Evolutionary conservation across 2,888 invertebrate species (phyloP), one percentile per base, ranked within the genome.

Genomic region (Axea sp.): DNA sequence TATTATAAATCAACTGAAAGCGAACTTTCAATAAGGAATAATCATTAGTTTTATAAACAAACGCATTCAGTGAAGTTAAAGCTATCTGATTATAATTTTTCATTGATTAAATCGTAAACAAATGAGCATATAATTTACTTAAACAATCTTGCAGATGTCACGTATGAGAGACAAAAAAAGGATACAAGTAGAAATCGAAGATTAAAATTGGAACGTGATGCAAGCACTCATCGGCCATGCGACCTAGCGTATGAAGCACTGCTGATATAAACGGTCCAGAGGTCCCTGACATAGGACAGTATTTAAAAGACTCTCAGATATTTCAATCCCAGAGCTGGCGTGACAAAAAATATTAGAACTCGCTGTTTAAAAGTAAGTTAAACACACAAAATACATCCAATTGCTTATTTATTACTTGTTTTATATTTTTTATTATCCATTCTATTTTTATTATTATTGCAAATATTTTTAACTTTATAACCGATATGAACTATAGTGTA

Each of bases 151-250:
- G 30, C 30, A 51, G 62, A 64, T 62, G 53, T 28, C 14, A 55
- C 26, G 11, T 31, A 39, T 12, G 26, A 33, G 14, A 43, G 26
- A 49, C 67, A 60, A 67, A 67, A 68, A 51, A 45, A 49, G 68
- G 64, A 39, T 68, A 59, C 33, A 49, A 49, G 60, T 43, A 64
- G 51, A 68, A 68, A 59, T 59, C 67, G 49, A 57, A 67, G 57
- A 73, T 73, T 67, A 60, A 73, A 73, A 73, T 53, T 73, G 55
- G 55, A 73, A 49, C 55, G 55, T 60, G 67, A 55, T 47, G 67
- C 57, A 62, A 68, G 57, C 49, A 37, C 30, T 24, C 31, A 24
- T 11, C 39, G 24, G 26, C 12, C 9, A 33, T 33, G 24, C 43
- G 33, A 30, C 6, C 17, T 15, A 22, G 9, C 53, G n/a, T 55